A percentile compares a stretch with the other conserved stretches of the same genome.
Evolutionary conservation across 1,140 invertebrate genomes (phyloP).

Genomic region (Leptopilina boulardi): DNA sequence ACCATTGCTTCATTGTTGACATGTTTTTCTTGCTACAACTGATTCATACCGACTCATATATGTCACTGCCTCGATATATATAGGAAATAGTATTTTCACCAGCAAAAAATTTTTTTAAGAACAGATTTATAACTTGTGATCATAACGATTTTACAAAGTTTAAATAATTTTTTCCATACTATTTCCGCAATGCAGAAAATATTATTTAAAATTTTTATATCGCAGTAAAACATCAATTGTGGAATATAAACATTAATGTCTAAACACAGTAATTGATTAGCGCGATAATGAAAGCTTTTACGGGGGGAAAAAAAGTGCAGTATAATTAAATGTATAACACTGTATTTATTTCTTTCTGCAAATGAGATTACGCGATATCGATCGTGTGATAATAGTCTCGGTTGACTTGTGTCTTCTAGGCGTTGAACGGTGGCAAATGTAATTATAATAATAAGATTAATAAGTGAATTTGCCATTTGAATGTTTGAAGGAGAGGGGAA

Average conservation of each 20-base stretch:
- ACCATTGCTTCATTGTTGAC: constrained; percentile 13
- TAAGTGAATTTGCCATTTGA: constrained; percentile 18
- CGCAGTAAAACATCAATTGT: not conserved
- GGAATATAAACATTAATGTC: not conserved
- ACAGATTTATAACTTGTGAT: too few species aligned
- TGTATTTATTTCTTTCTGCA: not conserved
- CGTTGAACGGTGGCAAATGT: not conserved
- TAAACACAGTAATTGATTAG: not conserved
- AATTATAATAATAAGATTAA: constrained; percentile 26
- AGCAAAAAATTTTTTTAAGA: too few species aligned
- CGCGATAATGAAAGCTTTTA: not conserved
- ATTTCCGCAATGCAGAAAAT: too few species aligned
- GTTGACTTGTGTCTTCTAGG: not conserved
- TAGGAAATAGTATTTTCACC: not conserved
- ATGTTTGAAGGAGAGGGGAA: constrained; percentile 6
- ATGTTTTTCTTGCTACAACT: not conserved
- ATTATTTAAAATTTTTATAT: not conserved
- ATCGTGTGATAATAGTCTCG: not conserved
- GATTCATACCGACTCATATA: not conserved
- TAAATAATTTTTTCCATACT: too few species aligned
- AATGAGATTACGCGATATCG: constrained; percentile 5
- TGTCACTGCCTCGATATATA: not conserved
- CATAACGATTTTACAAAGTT: too few species aligned
- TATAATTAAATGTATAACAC: not conserved
- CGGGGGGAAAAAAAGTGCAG: not conserved